Base-by-base conservation (phyloP, 2,888 invertebrate genomes). In the Caenorhabditis sp. region DNA sequence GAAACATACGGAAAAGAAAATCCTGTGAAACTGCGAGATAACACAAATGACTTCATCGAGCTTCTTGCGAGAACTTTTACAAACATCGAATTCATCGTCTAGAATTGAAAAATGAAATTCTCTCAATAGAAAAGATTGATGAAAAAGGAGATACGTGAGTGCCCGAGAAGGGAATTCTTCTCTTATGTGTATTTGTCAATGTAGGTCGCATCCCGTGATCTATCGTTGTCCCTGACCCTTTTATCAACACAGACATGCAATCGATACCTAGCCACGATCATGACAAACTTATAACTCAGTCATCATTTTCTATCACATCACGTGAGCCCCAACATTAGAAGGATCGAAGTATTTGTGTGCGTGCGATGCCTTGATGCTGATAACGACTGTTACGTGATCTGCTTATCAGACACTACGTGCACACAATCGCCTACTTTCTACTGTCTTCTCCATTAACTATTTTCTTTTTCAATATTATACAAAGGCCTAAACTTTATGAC, bases 201-300 rank as follows among this genome's bases (percentile, higher is more conserved):
- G 24, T 76, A 61, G 76, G 76, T 76, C 76, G 76, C 8, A 61
- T 77, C 69, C 28, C 61, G 68, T 76, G 76, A 69, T 63, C 24
- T n/a, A 31, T 24, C 38, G 12, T 31, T 56, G 68, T 68, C 76
- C 68, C 59, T 76, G 76, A 76, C 76, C 76, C 76, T 76, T 44
- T 49, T 24, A 63, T 51, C 61, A 41, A 19, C 66, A 75, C 49
- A 49, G 22, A 41, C 6, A 41, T 7, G 2, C 12, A 28, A 10
- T 35, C 24, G 19, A 24, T 58, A 41, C 26, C 38, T 14, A 24
- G 54, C 24, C 54, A 54, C 12, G 19, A 41, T 19, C 35, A 19
- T 38, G 47, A 12, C 35, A 38, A 38, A 28, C 12, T 19, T 16
- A 44, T 22, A 51, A 54, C 12, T 44, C 12, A 14, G 35, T 35